Conservation (phyloP, 2,888 invertebrate genomes). For the Strigamia maritima region DNA sequence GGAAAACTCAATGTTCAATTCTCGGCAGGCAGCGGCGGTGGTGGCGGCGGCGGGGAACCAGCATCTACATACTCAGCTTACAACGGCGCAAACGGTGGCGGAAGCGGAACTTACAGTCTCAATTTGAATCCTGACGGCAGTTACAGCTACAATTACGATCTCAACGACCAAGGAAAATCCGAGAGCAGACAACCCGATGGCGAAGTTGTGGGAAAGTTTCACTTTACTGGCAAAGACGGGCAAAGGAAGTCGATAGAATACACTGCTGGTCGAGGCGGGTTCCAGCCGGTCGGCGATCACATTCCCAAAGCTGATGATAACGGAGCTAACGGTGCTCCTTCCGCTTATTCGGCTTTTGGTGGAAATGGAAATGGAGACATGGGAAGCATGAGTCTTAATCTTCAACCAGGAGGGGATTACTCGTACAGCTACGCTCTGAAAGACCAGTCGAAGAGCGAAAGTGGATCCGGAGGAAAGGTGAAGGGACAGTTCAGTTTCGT, state of each 20-base stretch:
- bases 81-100: background rate
- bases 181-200: conserved; percentile 34
- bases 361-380: background rate
- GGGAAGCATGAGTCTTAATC: background rate
- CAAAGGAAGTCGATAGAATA: conserved; percentile 63
- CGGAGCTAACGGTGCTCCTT: background rate
- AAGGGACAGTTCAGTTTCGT: conserved; percentile 7
- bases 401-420: conserved; percentile 9
- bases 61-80: background rate
- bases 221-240: conserved; percentile 70
- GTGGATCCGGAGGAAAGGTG: conserved; percentile 25
- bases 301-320: background rate
- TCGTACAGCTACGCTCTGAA: conserved; percentile 8
- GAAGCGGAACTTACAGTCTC: conserved; percentile 25
- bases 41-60: background rate
- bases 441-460: conserved; percentile 35
- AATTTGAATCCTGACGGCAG: conserved; percentile 22
- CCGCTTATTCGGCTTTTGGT: background rate
- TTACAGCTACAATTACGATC: conserved; percentile 28
- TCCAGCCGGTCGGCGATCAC: conserved; percentile 54
- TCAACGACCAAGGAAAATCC: conserved; percentile 33
- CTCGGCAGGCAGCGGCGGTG: background rate
- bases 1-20: conserved; percentile 52
- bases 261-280: conserved; percentile 71
- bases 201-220: conserved; percentile 39